phyloP scores from a whole-genome alignment of 2,113 vertebrate species.

The Mustelus asterias region DNA sequence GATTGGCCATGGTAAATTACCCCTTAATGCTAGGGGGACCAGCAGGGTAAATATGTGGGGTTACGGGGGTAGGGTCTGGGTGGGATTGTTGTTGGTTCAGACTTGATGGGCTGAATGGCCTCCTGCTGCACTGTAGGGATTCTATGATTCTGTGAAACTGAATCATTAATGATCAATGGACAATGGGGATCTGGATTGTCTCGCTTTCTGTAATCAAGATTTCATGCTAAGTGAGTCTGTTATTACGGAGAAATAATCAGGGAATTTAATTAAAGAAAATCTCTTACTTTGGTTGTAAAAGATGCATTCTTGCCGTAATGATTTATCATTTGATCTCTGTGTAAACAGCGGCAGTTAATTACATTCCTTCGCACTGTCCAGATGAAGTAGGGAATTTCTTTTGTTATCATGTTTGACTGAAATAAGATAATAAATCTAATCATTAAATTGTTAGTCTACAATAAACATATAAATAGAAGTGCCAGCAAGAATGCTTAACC shows the following conservation, averaged over 20 bases:
- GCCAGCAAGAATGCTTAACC: too few species aligned
- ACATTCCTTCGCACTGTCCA: conserved; percentile 50
- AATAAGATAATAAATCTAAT: conserved; percentile 34
- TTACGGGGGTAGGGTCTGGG: too few species aligned
- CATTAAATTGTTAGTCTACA: neutral
- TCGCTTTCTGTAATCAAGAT: neutral
- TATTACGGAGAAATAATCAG: neutral
- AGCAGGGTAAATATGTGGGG: too few species aligned
- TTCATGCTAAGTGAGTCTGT: neutral
- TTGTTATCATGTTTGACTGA: conserved; percentile 51
- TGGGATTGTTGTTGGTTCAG: too few species aligned
- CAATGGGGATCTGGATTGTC: neutral
- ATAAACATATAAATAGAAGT: too few species aligned
- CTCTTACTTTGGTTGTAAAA: conserved; percentile 53
- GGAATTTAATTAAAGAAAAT: neutral
- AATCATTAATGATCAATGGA: neutral
- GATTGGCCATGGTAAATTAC: too few species aligned
- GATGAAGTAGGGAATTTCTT: conserved; percentile 45
- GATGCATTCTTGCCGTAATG: conserved; percentile 44
- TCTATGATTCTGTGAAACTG: too few species aligned
- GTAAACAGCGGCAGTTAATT: conserved; percentile 43
- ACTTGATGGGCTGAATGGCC: too few species aligned
- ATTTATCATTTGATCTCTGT: conserved; percentile 49
- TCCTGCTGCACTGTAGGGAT: too few species aligned
- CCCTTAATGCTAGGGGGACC: too few species aligned